Percentiles rank a stretch among this genome's conserved stretches.
phyloP scores from a whole-genome alignment of 2,113 vertebrate genomes.

The Anhinga rufa region DNA sequence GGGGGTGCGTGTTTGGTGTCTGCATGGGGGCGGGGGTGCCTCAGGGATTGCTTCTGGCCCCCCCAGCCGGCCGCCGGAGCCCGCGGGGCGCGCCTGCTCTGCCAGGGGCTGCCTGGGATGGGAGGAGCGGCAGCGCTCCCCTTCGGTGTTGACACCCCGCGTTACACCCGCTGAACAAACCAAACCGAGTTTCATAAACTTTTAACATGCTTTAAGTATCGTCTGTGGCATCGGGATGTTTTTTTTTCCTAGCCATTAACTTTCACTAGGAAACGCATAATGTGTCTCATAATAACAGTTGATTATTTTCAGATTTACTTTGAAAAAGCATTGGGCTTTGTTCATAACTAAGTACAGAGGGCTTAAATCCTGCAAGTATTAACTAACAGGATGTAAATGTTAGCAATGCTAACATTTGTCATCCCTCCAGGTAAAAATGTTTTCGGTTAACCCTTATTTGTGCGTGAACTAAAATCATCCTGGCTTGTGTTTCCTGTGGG shows the following conservation, averaged over 20 bases:
- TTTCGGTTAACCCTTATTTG: not conserved
- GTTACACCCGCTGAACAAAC: not conserved
- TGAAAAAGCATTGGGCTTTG: not conserved
- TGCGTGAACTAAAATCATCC: not conserved
- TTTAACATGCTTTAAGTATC: not conserved
- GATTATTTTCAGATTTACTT: not conserved
- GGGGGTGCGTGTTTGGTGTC: too few species aligned
- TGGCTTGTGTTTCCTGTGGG: not conserved
- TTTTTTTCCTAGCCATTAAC: not conserved
- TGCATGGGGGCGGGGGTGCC: too few species aligned
- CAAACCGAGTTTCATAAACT: fast-evolving
- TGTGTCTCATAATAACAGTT: too few species aligned
- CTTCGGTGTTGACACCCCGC: fast-evolving
- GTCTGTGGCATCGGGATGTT: too few species aligned
- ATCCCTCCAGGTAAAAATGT: not conserved
- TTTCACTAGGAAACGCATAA: not conserved
- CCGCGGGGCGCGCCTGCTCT: fast-evolving
- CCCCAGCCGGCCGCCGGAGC: fast-evolving
- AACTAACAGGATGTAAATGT: not conserved
- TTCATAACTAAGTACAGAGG: too few species aligned
- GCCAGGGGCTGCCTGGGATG: not conserved
- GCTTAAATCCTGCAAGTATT: too few species aligned
- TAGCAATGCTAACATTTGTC: not conserved
- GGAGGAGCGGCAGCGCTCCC: not conserved
- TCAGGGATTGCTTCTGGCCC: not conserved